Evolutionary conservation across 2,888 invertebrate species (phyloP).

Genomic region (Odontomyia ornata): DNA sequence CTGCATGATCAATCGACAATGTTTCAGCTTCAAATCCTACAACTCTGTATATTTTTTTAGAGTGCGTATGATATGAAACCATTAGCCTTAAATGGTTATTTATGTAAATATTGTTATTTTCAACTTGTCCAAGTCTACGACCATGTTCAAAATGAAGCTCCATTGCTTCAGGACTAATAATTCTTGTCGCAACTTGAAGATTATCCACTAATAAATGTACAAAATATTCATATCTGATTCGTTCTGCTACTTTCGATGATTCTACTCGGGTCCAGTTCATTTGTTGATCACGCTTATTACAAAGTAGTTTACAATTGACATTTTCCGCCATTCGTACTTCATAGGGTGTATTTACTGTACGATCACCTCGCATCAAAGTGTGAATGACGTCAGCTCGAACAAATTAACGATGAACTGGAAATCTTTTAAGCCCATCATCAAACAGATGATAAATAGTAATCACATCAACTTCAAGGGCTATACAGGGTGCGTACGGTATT

Average conservation of each 20-base stretch:
- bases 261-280: slow-evolving; percentile 83
- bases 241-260: slow-evolving; percentile 81
- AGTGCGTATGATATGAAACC: slow-evolving; percentile 90
- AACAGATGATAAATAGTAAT: too few species aligned
- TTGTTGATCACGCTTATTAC: slow-evolving; percentile 76
- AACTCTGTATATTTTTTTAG: slow-evolving; percentile 86
- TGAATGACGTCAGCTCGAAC: too few species aligned
- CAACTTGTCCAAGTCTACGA: slow-evolving; percentile 87
- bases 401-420: too few species aligned
- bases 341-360: slow-evolving; percentile 97
- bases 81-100: slow-evolving; percentile 94
- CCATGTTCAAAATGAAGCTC: slow-evolving; percentile 92
- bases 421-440: too few species aligned
- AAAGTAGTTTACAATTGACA: slow-evolving; percentile 78
- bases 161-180: slow-evolving; percentile 74
- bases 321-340: slow-evolving; percentile 86
- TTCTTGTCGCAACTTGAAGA: slow-evolving; percentile 92
- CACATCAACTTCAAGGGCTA: too few species aligned
- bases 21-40: slow-evolving; percentile 98
- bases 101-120: slow-evolving; percentile 77
- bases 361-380: slow-evolving; percentile 95
- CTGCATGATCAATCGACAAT: slow-evolving; percentile 77
- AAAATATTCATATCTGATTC: slow-evolving; percentile 93
- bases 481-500: too few species aligned
- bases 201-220: slow-evolving; percentile 97